Evolutionary conservation across 2,797 vertebrate genomes (phyloP), one percentile per base, ranked within the genome.

Genomic region (Megaceryle alcyon): DNA sequence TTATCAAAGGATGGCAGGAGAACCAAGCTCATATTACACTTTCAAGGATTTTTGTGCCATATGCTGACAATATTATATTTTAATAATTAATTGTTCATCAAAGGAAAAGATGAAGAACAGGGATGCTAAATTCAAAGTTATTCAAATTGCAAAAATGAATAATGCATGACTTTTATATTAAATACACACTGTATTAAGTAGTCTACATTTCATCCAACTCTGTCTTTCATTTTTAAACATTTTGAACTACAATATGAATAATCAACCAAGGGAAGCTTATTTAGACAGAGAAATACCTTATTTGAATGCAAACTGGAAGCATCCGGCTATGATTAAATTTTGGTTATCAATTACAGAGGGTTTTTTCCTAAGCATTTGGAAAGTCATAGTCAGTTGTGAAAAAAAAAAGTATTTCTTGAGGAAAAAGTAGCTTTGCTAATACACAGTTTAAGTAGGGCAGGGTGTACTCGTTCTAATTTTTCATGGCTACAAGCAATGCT

Each of bases 21-120:
- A 95, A 90, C 12, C 85, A 96, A 97, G 93, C 94, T 97, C 89
- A 95, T 95, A 92, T 90, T 96, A 96, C 64, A 96, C 94, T 97
- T 96, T 95, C 96, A 97, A 97, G 94, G 88, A 97, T 97, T 97
- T 97, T 90, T 93, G 78, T 95, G 88, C 96, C 98, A 96, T 98
- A 96, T 97, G 98, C 97, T 97, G 98, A 98, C 97, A 98, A 97
- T 98, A 98, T 98, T 98, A 96, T 98, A 98, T 98, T 98, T 98
- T 98, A 98, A 98, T 98, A 98, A 98, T 98, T 98, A 98, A 98
- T 98, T 98, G 97, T 97, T 98, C 98, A 98, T 98, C 98, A 98
- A 98, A 98, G 98, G 96, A 95, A 97, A 98, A 97, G 97, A 98
- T 97, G 98, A 97, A 91, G 97, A 98, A 98, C 96, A 98, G 97